Percentiles rank a stretch among this genome's conserved stretches.
phyloP scores from a whole-genome alignment of 2,113 vertebrate genomes.

The Cacatua alba region DNA sequence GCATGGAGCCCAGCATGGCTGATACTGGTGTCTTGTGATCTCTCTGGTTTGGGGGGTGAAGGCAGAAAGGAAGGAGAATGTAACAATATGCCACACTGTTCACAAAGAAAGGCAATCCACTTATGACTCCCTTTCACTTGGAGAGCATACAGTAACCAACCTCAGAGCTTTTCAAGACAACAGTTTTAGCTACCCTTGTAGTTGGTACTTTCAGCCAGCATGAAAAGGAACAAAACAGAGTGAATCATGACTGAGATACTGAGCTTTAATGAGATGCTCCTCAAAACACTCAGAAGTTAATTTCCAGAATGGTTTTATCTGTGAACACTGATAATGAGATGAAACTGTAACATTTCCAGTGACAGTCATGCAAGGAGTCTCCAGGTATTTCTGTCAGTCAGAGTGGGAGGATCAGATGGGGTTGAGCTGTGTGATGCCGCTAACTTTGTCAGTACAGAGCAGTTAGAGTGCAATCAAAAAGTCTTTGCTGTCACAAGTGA shows the following conservation, averaged over 20 bases:
- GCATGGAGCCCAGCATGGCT: constrained; percentile 59
- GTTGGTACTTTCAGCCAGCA: neutral
- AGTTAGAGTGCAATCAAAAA: neutral
- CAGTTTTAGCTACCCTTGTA: neutral
- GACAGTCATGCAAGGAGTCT: constrained; percentile 6
- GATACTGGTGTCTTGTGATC: constrained; percentile 55
- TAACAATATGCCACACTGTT: neutral
- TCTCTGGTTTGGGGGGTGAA: constrained; percentile 21
- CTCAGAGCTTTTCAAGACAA: constrained; percentile 22
- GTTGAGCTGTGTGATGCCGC: neutral
- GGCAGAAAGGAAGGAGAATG: neutral
- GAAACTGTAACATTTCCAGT: constrained; percentile 20
- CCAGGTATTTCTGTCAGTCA: constrained; percentile 57
- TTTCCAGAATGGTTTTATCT: constrained; percentile 42
- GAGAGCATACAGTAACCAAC: neutral
- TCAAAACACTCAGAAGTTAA: neutral
- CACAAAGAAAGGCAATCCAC: neutral
- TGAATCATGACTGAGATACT: constrained; percentile 13
- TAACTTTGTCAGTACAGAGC: neutral
- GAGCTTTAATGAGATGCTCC: constrained; percentile 32
- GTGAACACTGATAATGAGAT: constrained; percentile 42
- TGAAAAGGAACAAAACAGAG: neutral
- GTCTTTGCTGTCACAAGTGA: neutral
- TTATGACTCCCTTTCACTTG: neutral
- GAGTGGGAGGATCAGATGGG: constrained; percentile 43